Base-by-base conservation (phyloP, 2,888 invertebrate genomes). In the Stegophylla sp. region DNA sequence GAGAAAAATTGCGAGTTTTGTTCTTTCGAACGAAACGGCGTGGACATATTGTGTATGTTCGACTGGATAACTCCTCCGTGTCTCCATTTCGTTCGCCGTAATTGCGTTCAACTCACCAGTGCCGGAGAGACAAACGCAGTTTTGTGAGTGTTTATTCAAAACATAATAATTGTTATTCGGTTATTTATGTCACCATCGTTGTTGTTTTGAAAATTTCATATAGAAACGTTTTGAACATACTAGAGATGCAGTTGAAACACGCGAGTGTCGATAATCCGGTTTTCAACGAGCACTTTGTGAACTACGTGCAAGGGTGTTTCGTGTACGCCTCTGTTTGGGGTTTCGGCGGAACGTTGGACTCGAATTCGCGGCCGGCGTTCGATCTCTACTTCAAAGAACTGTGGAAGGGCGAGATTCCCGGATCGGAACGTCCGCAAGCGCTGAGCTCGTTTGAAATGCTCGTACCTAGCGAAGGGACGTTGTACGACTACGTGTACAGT, bases 241-340 rank as follows among this genome's bases (percentile, higher is more conserved):
- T 95, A 67, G 91, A 93, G 86, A 94, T 96, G 91, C 86, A 91
- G 51, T 89, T 97, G 88, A 88, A 91, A 71, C 91, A 93, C 84
- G 93, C 93, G 0, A 87, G 91, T 53, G 89, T 89, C 83, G 90
- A 90, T n/a, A 88, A 89, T 71, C 75, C 59, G 13, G 51, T 72
- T 53, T 75, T 28, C 20, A 86, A 86, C 63, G 92, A 91, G 85
- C 91, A 92, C 86, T 86, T 93, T 3, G 87, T 89, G 67, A 88
- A 89, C 73, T 94, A 95, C 92, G 88, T 93, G 83, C 91, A 94
- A 86, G 94, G 93, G 1, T 89, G 93, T 0, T 90, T 94, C 83
- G 88, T 95, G 85, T 91, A 91, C 85, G 89, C 92, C 0, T 87
- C 94, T 67, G 89, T 92, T 3, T 97, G 97, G 97, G 94, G 95